Evolutionary conservation across 1,140 invertebrate genomes (phyloP).

Genomic region (Hetaerina americana): DNA sequence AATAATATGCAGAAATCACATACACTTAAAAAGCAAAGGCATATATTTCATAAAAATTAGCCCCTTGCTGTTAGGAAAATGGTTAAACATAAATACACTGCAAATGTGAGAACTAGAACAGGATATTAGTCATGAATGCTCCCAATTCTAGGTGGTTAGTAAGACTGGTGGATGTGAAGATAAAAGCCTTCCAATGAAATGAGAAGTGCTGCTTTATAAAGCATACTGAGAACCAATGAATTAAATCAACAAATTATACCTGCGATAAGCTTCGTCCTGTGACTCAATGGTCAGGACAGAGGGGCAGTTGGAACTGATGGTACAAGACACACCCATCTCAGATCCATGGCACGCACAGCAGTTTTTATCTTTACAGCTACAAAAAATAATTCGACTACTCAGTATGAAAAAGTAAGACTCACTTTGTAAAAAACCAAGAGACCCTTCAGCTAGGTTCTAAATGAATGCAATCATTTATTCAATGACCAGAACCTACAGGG

Average conservation of each 20-base stretch:
- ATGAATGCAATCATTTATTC: too few species aligned
- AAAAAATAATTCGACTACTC: slow-evolving; percentile 3
- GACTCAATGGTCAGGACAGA: slow-evolving; percentile 29
- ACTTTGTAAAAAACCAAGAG: too few species aligned
- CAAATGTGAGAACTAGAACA: too few species aligned
- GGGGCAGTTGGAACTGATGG: slow-evolving; percentile 24
- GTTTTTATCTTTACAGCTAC: slow-evolving; percentile 25
- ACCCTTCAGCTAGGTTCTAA: too few species aligned
- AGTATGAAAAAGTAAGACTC: neutral
- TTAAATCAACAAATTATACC: slow-evolving; percentile 15
- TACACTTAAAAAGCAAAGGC: too few species aligned
- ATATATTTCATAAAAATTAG: too few species aligned
- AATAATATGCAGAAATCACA: too few species aligned
- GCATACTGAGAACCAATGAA: neutral
- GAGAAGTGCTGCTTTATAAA: neutral
- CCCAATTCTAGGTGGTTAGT: neutral
- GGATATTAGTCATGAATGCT: too few species aligned
- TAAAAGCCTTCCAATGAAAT: neutral
- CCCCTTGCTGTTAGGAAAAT: too few species aligned
- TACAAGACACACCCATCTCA: slow-evolving; percentile 7
- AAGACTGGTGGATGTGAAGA: neutral
- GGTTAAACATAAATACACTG: too few species aligned
- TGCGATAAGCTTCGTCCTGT: slow-evolving; percentile 23
- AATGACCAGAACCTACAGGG: too few species aligned
- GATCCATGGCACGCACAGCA: slow-evolving; percentile 23